A percentile compares a stretch with the other conserved stretches of the same genome.
Conservation (phyloP, 2,113 vertebrate genomes). For the Podarcis muralis region DNA sequence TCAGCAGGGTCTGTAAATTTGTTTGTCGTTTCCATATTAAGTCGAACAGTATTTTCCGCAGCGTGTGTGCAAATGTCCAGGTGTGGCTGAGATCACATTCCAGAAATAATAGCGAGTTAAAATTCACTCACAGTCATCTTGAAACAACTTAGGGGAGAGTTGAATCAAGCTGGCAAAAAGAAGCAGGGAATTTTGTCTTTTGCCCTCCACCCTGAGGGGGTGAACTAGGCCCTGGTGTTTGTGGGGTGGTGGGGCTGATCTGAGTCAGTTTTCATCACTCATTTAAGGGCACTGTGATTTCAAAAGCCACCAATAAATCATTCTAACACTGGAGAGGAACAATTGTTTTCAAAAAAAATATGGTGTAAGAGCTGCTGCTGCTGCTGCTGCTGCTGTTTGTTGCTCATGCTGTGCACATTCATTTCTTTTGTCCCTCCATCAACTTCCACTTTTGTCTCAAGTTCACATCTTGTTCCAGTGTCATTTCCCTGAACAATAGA, state of each 20-base stretch:
- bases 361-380: neutral
- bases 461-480: neutral
- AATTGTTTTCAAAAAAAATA: neutral
- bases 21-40: conserved; percentile 49
- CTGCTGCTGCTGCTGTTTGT: neutral
- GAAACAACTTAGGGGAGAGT: neutral
- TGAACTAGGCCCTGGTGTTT: neutral
- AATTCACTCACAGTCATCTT: neutral
- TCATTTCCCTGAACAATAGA: neutral
- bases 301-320: neutral
- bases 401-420: neutral
- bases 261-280: neutral
- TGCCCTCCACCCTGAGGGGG: neutral
- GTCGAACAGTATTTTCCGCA: conserved; percentile 4
- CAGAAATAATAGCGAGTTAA: neutral
- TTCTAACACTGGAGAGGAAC: too few relatives aligned
- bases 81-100: neutral
- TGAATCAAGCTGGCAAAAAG: neutral
- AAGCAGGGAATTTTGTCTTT: neutral
- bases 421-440: neutral
- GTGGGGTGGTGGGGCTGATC: too few relatives aligned
- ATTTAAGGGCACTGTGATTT: neutral
- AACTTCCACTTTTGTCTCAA: neutral
- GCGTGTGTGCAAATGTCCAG: neutral
- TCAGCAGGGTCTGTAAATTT: conserved; percentile 21